phyloP scores from a whole-genome alignment of 2,888 invertebrate genomes.

The Melinaea marsaeus region DNA sequence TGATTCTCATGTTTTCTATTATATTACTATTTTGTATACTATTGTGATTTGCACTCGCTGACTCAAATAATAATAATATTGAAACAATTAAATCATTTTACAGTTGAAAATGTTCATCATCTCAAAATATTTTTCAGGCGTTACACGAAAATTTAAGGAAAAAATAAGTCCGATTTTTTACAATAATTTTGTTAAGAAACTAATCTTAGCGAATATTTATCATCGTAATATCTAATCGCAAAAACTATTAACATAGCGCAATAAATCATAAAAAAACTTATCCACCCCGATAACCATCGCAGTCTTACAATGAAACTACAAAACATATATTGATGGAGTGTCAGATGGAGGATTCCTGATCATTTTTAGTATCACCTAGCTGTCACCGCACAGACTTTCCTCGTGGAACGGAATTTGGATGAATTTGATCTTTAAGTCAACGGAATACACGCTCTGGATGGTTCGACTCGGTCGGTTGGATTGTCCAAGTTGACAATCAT shows the following conservation, averaged over 20 bases:
- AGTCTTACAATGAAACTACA: slow-evolving; percentile 20
- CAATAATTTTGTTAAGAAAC: too few species aligned
- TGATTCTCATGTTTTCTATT: background rate
- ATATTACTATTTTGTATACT: too few species aligned
- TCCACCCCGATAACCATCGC: slow-evolving; percentile 24
- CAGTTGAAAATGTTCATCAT: too few species aligned
- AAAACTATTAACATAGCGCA: slow-evolving; percentile 16
- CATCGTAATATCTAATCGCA: slow-evolving; percentile 4
- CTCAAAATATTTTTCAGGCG: too few species aligned
- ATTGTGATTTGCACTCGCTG: too few species aligned
- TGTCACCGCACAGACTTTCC: slow-evolving; percentile 60
- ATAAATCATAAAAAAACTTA: slow-evolving; percentile 21
- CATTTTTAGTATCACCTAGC: slow-evolving; percentile 65
- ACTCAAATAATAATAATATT: too few species aligned
- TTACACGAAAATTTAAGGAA: too few species aligned
- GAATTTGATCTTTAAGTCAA: slow-evolving; percentile 39
- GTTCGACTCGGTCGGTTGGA: slow-evolving; percentile 26
- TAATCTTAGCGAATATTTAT: background rate
- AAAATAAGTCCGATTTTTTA: too few species aligned
- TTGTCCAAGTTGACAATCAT: slow-evolving; percentile 59
- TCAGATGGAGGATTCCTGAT: slow-evolving; percentile 56
- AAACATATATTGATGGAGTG: slow-evolving; percentile 66
- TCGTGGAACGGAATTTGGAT: slow-evolving; percentile 35
- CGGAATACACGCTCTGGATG: slow-evolving; percentile 31
- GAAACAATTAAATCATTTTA: too few species aligned